These are phyloP conservation scores for Myotis daubentonii DNA, from an alignment of 2,797 vertebrate species.

Conservation along the genomic window DNA sequence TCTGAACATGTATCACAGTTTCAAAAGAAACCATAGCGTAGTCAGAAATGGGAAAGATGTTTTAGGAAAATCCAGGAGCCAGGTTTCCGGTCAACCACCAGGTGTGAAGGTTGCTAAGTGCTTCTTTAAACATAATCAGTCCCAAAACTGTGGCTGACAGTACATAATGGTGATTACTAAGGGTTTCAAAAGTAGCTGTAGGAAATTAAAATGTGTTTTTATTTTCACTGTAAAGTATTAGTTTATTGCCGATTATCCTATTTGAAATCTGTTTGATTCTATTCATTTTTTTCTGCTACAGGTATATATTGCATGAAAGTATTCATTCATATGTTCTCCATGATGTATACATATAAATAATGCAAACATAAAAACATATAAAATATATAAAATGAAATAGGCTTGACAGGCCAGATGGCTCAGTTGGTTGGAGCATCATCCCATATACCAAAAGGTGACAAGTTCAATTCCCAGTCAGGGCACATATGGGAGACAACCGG, in stretches of 20 bases:
- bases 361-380: background rate
- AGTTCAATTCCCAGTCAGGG: background rate
- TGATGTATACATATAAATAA: background rate
- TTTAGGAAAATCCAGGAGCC: background rate
- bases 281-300: slow-evolving; percentile 1
- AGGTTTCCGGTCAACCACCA: background rate
- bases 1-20: background rate
- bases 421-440: background rate
- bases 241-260: background rate
- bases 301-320: slow-evolving; percentile 14
- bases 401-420: background rate
- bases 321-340: background rate
- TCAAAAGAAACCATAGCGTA: background rate
- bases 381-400: background rate
- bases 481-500: background rate
- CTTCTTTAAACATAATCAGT: slow-evolving; percentile 1
- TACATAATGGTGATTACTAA: background rate
- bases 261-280: slow-evolving; percentile 30
- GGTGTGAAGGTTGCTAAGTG: background rate
- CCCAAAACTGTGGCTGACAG: background rate
- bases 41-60: background rate
- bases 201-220: slow-evolving; percentile 4
- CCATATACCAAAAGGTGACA: background rate
- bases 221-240: background rate
- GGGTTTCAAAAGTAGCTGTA: background rate